Percentiles rank a stretch among this genome's conserved stretches.
These are phyloP conservation scores for Zygaena filipendulae DNA, from an alignment of 2,888 invertebrate genomes.

Conservation along the genomic window DNA sequence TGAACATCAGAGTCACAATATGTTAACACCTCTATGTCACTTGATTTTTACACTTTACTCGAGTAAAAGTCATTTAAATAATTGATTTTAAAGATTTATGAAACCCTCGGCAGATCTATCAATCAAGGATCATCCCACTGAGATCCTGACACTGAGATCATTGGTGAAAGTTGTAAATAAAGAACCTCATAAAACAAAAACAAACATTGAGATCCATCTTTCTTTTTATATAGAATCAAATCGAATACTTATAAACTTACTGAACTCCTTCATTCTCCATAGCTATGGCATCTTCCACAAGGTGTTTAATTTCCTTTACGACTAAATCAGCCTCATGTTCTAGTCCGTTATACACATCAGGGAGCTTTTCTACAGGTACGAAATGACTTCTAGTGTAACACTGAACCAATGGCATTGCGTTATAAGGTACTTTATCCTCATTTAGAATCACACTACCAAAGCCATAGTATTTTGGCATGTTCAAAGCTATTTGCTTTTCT, in stretches of 20 bases:
- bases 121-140: too few species aligned
- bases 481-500: constrained; percentile 85
- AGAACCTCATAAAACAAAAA: too few species aligned
- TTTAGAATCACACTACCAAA: constrained; percentile 72
- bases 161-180: too few species aligned
- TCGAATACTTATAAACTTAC: constrained; percentile 43
- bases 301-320: constrained; percentile 61
- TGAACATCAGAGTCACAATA: too few species aligned
- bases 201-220: too few species aligned
- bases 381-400: constrained; percentile 84
- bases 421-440: constrained; percentile 72
- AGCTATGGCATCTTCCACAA: constrained; percentile 73
- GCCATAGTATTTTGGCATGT: constrained; percentile 86
- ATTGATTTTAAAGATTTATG: too few species aligned
- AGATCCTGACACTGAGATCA: too few species aligned
- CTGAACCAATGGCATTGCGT: constrained; percentile 75
- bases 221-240: too few species aligned
- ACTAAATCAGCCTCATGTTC: constrained; percentile 51
- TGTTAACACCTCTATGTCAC: too few species aligned
- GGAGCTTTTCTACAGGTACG: constrained; percentile 67
- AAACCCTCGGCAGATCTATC: too few species aligned
- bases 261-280: constrained; percentile 69
- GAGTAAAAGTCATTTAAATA: too few species aligned
- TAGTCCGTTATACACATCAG: constrained; percentile 64
- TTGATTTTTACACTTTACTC: too few species aligned